phyloP scores from a whole-genome alignment of 2,888 invertebrate species.

The Congeria kusceri region DNA sequence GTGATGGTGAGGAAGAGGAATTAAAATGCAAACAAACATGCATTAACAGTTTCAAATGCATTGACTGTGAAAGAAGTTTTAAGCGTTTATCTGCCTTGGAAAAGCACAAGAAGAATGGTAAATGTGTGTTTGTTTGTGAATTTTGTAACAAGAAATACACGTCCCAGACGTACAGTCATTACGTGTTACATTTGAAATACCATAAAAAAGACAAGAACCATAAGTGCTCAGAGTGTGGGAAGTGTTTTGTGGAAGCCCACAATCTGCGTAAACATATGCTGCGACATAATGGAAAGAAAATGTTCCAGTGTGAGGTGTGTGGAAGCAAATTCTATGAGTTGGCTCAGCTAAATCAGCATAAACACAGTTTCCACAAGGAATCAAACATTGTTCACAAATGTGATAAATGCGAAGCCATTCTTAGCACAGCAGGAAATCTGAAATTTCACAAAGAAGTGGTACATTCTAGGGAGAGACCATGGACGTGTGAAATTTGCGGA shows the following conservation, averaged over 20 bases:
- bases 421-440: conserved; percentile 44
- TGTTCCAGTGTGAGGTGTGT: conserved; percentile 58
- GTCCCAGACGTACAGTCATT: conserved; percentile 36
- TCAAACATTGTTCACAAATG: conserved; percentile 32
- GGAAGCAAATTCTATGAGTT: conserved; percentile 45
- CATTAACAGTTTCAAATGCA: conserved; percentile 45
- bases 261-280: conserved; percentile 55
- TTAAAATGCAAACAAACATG: not conserved
- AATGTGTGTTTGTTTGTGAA: conserved; percentile 57
- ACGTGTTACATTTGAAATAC: conserved; percentile 52
- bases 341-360: conserved; percentile 41
- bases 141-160: conserved; percentile 58
- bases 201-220: conserved; percentile 43
- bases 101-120: conserved; percentile 55
- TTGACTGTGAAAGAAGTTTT: conserved; percentile 51
- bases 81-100: conserved; percentile 39
- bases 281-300: conserved; percentile 45
- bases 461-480: conserved; percentile 52
- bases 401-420: conserved; percentile 48
- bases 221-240: conserved; percentile 54
- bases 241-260: conserved; percentile 42
- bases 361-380: conserved; percentile 39
- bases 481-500: conserved; percentile 58
- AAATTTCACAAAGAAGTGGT: conserved; percentile 46
- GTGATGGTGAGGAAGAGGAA: too few relatives aligned